Evolutionary conservation across 2,888 invertebrate species (phyloP).

Genomic region (Capitulum mitella): DNA sequence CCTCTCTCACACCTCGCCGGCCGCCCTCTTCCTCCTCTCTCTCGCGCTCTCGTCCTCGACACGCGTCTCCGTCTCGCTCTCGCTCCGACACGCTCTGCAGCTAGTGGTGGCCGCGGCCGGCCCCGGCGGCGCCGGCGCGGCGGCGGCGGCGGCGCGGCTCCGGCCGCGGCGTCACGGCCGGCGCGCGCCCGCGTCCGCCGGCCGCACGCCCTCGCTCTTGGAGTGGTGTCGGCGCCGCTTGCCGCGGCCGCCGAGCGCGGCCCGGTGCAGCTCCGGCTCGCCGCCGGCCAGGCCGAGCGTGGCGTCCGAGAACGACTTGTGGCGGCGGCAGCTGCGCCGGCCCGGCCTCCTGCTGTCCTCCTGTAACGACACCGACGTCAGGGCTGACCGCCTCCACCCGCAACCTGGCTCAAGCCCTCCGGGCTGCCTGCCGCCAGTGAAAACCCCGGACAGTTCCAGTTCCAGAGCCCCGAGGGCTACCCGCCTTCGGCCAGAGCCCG

Average conservation of each 20-base stretch:
- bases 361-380: no score
- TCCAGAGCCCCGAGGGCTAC: no score
- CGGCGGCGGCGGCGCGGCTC: background rate
- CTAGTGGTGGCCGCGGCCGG: background rate
- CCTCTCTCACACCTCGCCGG: background rate
- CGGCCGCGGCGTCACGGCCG: background rate
- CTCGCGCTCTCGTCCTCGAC: background rate
- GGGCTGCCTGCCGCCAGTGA: no score
- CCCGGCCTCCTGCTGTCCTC: background rate
- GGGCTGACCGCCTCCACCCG: no score
- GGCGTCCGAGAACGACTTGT: constrained; percentile 26
- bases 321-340: constrained; percentile 3
- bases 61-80: background rate
- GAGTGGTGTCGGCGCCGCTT: constrained; percentile 23
- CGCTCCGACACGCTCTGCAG: background rate
- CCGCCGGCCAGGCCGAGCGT: background rate
- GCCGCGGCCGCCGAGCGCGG: constrained; percentile 5
- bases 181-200: constrained; percentile 2
- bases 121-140: background rate
- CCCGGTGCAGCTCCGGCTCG: background rate
- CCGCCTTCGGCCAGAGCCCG: no score
- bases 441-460: no score
- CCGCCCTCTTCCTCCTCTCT: background rate
- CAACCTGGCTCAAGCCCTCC: no score
- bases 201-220: constrained; percentile 19